Percentiles rank a stretch among this genome's conserved stretches.
phyloP scores from a whole-genome alignment of 2,113 vertebrate species.

The Laticauda laticaudata region DNA sequence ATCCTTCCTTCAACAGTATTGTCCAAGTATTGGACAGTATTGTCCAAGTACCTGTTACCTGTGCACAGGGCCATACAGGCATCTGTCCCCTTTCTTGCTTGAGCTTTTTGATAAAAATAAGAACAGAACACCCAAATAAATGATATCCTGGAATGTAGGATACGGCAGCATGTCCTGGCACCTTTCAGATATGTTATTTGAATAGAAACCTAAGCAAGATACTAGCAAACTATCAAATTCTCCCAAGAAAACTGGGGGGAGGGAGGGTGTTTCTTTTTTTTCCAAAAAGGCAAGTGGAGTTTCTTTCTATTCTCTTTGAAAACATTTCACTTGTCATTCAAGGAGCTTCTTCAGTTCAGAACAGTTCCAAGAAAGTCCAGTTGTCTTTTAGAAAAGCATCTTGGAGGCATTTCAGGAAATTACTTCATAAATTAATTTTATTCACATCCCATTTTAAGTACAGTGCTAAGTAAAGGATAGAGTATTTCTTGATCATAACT shows the following conservation, averaged over 20 bases:
- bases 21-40: neutral
- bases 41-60: neutral
- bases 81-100: neutral
- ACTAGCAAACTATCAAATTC: neutral
- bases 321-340: no score
- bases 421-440: neutral
- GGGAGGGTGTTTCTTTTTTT: neutral
- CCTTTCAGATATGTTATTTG: neutral
- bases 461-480: neutral
- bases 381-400: no score
- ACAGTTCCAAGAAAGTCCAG: no score
- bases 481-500: neutral
- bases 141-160: no score
- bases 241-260: neutral
- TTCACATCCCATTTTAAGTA: neutral
- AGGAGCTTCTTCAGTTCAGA: no score
- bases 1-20: neutral
- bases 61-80: neutral
- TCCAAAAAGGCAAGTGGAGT: no score
- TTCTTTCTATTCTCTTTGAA: no score
- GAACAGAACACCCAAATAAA: neutral
- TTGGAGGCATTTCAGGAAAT: neutral
- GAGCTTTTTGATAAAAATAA: neutral
- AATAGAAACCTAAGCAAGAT: neutral
- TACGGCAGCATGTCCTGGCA: neutral